A percentile compares a stretch with the other conserved stretches of the same genome.
Conservation (phyloP, 2,888 invertebrate species). For the Thera obeliscata region DNA sequence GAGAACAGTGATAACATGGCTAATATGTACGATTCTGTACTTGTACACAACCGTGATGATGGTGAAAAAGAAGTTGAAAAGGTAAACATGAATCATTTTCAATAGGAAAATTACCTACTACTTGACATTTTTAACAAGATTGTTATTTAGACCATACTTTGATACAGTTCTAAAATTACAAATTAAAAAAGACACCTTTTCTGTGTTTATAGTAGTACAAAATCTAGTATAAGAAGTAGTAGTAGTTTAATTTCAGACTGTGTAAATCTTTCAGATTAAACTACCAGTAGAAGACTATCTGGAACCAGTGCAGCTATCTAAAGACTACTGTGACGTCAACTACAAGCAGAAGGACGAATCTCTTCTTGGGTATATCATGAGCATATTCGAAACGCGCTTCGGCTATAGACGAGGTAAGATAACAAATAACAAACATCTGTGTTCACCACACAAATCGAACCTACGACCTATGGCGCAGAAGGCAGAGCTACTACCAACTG, state of each 20-base stretch:
- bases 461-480: too few relatives aligned
- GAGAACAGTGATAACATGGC: slow-evolving; percentile 64
- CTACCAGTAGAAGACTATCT: slow-evolving; percentile 76
- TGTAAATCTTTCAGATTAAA: slow-evolving; percentile 42
- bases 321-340: slow-evolving; percentile 72
- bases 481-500: too few relatives aligned
- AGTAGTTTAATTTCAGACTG: neutral
- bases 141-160: too few relatives aligned
- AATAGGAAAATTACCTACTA: neutral
- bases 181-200: too few relatives aligned
- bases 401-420: slow-evolving; percentile 66
- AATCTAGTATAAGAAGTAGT: too few relatives aligned
- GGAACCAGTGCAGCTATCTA: slow-evolving; percentile 70
- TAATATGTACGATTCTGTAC: slow-evolving; percentile 76
- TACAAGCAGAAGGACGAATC: slow-evolving; percentile 69
- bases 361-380: slow-evolving; percentile 70
- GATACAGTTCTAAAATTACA: too few relatives aligned
- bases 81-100: slow-evolving; percentile 19
- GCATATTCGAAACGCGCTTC: slow-evolving; percentile 72
- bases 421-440: neutral
- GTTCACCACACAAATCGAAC: too few relatives aligned
- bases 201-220: neutral
- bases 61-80: slow-evolving; percentile 19
- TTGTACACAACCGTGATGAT: slow-evolving; percentile 44
- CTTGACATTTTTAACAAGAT: too few relatives aligned